Conservation (phyloP, 2,113 vertebrate genomes). For the Psittacula cyanocephala region DNA sequence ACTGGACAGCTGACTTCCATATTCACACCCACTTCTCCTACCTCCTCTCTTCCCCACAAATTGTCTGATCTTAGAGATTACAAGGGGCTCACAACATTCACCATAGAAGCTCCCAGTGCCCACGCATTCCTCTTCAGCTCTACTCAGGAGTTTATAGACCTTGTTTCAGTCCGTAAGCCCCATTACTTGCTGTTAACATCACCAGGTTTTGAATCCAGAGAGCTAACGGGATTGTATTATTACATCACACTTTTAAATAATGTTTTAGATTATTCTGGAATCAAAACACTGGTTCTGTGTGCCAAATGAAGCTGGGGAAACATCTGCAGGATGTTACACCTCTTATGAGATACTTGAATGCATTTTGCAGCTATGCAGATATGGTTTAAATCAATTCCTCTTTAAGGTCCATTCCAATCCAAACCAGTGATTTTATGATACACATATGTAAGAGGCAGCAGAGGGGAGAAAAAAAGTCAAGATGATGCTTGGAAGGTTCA, state of each 20-base stretch:
- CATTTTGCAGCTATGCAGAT: accelerated
- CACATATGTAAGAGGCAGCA: neutral
- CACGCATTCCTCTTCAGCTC: neutral
- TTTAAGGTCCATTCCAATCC: neutral
- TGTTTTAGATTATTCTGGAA: neutral
- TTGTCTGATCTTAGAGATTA: neutral
- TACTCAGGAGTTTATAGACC: neutral
- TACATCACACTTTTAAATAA: neutral
- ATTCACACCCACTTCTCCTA: neutral
- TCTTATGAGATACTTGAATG: accelerated
- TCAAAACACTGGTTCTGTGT: neutral
- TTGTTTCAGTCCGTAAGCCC: neutral
- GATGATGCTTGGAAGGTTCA: neutral
- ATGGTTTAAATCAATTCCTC: neutral
- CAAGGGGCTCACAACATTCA: neutral
- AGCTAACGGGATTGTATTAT: neutral
- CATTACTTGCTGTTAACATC: neutral
- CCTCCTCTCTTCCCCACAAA: neutral
- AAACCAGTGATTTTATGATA: neutral
- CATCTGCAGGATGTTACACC: neutral
- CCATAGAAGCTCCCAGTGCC: neutral
- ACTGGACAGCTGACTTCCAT: neutral
- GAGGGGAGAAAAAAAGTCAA: neutral
- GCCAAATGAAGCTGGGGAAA: neutral
- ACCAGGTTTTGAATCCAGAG: neutral